Evolutionary conservation across 2,888 invertebrate genomes (phyloP), one percentile per base, ranked within the genome.

Genomic region (Dichetophora obliterata): DNA sequence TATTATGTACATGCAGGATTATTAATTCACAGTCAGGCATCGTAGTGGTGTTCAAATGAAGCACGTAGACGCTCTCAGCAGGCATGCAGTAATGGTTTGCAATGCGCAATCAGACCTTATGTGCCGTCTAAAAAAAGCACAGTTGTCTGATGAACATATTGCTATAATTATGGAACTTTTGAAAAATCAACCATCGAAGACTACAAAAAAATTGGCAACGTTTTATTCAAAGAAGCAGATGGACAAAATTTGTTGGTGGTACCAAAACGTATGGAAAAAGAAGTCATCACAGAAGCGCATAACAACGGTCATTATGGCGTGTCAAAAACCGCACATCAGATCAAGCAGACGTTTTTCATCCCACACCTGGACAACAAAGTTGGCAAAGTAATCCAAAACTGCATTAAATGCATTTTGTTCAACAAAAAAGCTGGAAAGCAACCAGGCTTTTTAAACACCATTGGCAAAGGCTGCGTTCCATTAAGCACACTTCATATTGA

Each of bases 401-500:
- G 61, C n/a, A 37, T 69, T 16, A 50, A n/a, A 2, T 80, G 79
- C 43, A 81, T 81, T 5, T 19, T 77, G 16, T 3, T 14, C 24
- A 75, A 79, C 11, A 59, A 52, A 50, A 79, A 87, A 75, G 75
- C 75, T 4, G 86, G 87, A 0, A 87, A 84, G 69, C 80, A 86
- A 57, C 85, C 86, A 79, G 87, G 87, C 11, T 81, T 79, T 5
- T 77, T 87, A 27, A 70, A 86, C 65, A 80, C 82, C 0, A 83
- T 88, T 1, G 81, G 82, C 34, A 88, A 86, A 73, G 86, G 76
- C 11, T 82, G 79, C 0, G 43, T 63, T 3, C 87, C 87, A 4
- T 52, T 81, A 1, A 52, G 69, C n/a, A 81, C 79, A 3, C 37
- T 80, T 37, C 75, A 75, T 59, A 52, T 75, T 59, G 37, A 79